These are phyloP conservation scores for Oceanodroma tethys DNA, from an alignment of 2,113 vertebrate genomes.

Conservation along the genomic window DNA sequence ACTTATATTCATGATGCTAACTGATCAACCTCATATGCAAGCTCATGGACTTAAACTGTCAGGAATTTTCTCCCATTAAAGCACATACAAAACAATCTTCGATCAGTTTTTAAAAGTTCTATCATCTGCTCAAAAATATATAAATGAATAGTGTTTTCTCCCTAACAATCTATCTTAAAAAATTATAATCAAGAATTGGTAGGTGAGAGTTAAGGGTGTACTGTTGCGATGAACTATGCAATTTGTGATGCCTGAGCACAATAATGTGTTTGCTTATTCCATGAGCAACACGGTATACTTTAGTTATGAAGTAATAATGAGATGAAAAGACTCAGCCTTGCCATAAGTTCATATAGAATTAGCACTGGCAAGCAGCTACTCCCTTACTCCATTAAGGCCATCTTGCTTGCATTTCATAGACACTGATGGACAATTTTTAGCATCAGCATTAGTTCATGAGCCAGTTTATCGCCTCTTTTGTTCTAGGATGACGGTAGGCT, in stretches of 20 bases:
- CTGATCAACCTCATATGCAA: background rate
- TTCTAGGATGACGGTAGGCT: background rate
- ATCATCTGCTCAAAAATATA: background rate
- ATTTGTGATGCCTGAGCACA: background rate
- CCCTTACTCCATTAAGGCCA: background rate
- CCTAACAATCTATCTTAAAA: background rate
- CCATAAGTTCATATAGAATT: background rate
- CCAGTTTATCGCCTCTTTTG: background rate
- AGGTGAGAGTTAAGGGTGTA: background rate
- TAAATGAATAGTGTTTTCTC: background rate
- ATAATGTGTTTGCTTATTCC: background rate
- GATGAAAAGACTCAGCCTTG: background rate
- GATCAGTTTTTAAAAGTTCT: background rate
- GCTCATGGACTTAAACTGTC: background rate
- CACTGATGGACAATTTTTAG: background rate
- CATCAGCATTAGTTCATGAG: background rate
- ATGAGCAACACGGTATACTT: background rate
- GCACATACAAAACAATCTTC: background rate
- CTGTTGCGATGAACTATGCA: fast-evolving
- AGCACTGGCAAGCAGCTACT: background rate
- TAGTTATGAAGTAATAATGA: background rate
- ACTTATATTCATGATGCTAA: background rate
- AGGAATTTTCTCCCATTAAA: background rate
- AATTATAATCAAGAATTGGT: background rate
- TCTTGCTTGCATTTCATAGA: background rate